These are phyloP conservation scores for Arge pagana DNA, from an alignment of 2,888 invertebrate species.

Conservation along the genomic window DNA sequence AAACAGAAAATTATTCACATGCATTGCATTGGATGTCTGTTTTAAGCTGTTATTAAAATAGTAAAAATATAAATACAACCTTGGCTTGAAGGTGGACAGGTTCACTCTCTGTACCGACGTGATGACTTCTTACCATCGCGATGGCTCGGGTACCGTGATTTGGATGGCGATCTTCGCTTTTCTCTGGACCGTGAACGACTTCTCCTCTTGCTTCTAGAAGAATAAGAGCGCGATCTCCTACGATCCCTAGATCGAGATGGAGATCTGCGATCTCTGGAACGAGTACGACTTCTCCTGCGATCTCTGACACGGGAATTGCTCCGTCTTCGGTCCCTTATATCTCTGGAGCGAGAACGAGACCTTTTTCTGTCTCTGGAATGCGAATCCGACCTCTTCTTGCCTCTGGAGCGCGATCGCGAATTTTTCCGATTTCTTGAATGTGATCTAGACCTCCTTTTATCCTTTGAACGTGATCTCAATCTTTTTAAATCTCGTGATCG, in stretches of 20 bases:
- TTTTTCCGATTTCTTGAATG: conserved; percentile 35
- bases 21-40: neutral
- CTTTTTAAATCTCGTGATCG: conserved; percentile 43
- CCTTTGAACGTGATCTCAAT: conserved; percentile 35
- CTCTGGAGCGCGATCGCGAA: conserved; percentile 46
- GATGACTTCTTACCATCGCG: conserved; percentile 56
- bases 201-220: conserved; percentile 37
- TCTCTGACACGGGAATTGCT: conserved; percentile 44
- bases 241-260: conserved; percentile 24
- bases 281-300: conserved; percentile 27
- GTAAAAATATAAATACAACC: conserved; percentile 34
- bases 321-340: conserved; percentile 24
- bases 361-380: conserved; percentile 42
- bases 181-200: conserved; percentile 45
- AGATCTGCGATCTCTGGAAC: conserved; percentile 35
- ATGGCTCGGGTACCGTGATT: conserved; percentile 42
- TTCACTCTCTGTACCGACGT: conserved; percentile 55
- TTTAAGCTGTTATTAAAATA: conserved; percentile 15
- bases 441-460: conserved; percentile 39
- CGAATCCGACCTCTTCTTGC: conserved; percentile 42
- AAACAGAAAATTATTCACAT: neutral
- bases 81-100: conserved; percentile 29
- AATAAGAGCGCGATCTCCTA: conserved; percentile 36
- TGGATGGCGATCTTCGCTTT: conserved; percentile 29
- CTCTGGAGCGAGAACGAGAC: conserved; percentile 31